A percentile compares a stretch with the other conserved stretches of the same genome.
Evolutionary conservation across 2,888 invertebrate species (phyloP).

Genomic region (Lithophane semibrunnea): DNA sequence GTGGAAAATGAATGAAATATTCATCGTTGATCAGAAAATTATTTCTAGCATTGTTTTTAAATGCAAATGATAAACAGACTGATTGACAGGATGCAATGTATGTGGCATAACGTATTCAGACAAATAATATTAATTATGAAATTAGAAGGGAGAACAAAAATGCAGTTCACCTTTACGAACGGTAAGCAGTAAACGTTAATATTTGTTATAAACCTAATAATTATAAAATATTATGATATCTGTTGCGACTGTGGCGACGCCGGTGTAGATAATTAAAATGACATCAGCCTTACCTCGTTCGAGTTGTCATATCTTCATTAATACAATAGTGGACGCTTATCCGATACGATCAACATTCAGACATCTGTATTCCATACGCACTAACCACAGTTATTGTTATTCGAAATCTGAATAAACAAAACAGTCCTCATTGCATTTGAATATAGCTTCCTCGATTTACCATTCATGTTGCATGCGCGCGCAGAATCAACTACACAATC

Average conservation of each 20-base stretch:
- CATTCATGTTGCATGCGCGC: constrained; percentile 78
- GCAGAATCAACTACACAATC: constrained; percentile 72
- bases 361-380: constrained; percentile 77
- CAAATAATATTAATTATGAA: not conserved
- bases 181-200: not conserved
- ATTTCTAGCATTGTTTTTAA: not conserved
- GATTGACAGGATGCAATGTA: not conserved
- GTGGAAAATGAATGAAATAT: not conserved
- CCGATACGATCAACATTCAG: constrained; percentile 42
- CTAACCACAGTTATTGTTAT: constrained; percentile 75
- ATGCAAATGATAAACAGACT: not conserved
- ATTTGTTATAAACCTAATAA: constrained; percentile 1
- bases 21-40: not conserved
- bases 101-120: not conserved
- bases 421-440: constrained; percentile 79
- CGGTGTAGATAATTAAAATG: constrained; percentile 5
- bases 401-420: constrained; percentile 78
- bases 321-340: constrained; percentile 27
- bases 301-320: constrained; percentile 28
- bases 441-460: constrained; percentile 77
- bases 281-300: not conserved
- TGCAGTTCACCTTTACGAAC: constrained; percentile 1
- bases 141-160: constrained; percentile 15
- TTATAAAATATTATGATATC: constrained; percentile 2
- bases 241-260: not conserved